These are phyloP conservation scores for Pachyramphus minor DNA, from an alignment of 2,113 vertebrate species.

Conservation along the genomic window DNA sequence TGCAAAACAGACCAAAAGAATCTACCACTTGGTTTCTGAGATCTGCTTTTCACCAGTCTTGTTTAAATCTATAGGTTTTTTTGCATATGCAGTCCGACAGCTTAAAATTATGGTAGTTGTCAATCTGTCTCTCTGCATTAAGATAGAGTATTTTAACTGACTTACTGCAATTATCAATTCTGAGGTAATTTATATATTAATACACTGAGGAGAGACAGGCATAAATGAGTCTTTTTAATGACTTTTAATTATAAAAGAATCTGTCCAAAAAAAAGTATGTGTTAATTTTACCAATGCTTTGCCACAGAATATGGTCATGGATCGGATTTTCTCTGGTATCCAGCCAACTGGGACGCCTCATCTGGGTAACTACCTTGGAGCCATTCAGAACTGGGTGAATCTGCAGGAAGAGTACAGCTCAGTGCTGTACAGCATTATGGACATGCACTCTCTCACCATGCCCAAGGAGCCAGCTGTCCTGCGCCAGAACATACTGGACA, in stretches of 20 bases:
- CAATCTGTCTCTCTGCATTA: not conserved
- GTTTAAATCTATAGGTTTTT: not conserved
- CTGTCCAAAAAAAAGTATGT: not conserved
- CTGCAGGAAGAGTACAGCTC: slow-evolving; percentile 80
- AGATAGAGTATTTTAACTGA: not conserved
- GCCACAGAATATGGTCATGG: slow-evolving; percentile 40
- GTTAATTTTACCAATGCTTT: slow-evolving; percentile 1
- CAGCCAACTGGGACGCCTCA: slow-evolving; percentile 92
- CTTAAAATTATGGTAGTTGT: not conserved
- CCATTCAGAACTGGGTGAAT: slow-evolving; percentile 89
- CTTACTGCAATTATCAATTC: not conserved
- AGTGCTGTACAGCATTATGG: slow-evolving; percentile 90
- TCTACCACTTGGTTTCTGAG: not conserved
- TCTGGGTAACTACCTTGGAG: slow-evolving; percentile 95
- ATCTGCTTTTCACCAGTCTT: not conserved
- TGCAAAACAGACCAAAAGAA: not conserved
- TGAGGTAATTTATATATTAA: not conserved
- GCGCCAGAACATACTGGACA: slow-evolving; percentile 83
- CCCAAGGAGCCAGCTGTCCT: slow-evolving; percentile 81
- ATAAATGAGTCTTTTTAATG: not conserved
- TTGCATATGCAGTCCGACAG: not conserved
- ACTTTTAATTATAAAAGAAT: not conserved
- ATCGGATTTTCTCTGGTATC: slow-evolving; percentile 91
- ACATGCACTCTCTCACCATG: slow-evolving; percentile 91
- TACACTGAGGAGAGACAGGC: not conserved